phyloP scores from a whole-genome alignment of 1,140 invertebrate species.

The Diorhabda carinulata region DNA sequence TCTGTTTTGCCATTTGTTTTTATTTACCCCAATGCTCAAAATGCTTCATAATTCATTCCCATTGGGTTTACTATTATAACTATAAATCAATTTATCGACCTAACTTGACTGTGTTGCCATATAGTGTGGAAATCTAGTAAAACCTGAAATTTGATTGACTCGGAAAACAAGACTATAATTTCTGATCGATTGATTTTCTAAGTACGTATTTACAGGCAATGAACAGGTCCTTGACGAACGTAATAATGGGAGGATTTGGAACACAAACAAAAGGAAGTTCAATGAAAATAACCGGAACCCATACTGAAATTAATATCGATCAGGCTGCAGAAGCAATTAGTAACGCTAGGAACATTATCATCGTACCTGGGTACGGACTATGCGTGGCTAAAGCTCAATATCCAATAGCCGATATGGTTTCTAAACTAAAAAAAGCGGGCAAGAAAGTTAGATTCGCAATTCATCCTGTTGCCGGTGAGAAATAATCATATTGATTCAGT shows the following conservation, averaged over 20 bases:
- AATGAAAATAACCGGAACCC: conserved; percentile 75
- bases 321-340: conserved; percentile 72
- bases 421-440: conserved; percentile 65
- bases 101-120: too few relatives aligned
- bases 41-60: too few relatives aligned
- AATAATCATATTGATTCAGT: too few relatives aligned
- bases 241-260: conserved; percentile 85
- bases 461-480: conserved; percentile 81
- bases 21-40: too few relatives aligned
- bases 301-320: conserved; percentile 77
- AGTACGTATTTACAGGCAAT: conserved; percentile 62
- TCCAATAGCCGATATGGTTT: conserved; percentile 84
- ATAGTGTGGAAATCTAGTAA: too few relatives aligned
- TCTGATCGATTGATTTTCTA: too few relatives aligned
- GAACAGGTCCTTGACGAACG: conserved; percentile 85
- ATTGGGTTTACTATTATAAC: too few relatives aligned
- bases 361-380: conserved; percentile 85
- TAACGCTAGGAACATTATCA: conserved; percentile 80
- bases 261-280: conserved; percentile 69
- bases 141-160: too few relatives aligned
- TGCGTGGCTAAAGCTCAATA: conserved; percentile 92
- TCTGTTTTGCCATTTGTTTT: too few relatives aligned
- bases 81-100: too few relatives aligned
- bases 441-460: conserved; percentile 87
- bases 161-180: too few relatives aligned